Evolutionary conservation across 1,140 invertebrate genomes (phyloP), one percentile per base, ranked within the genome.

Genomic region (Bilobella aurantiaca): DNA sequence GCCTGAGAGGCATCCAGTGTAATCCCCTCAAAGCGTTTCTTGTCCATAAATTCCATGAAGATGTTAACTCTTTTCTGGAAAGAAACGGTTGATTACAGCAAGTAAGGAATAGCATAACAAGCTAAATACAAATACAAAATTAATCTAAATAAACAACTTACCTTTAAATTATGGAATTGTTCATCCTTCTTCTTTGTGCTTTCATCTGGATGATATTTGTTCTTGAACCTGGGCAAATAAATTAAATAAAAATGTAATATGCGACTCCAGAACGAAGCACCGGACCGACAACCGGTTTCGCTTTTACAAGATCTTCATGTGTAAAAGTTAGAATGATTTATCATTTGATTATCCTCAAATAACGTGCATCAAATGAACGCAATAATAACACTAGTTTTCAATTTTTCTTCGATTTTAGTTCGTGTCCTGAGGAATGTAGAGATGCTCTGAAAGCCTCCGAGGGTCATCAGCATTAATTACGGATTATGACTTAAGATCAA

Each of bases 191-290:
- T 81, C 78, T 91, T 95, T 5, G 89, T 82, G 60, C 89, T 92
- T 74, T 98, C 94, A 79, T 97, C 94, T 2, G 96, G 96, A 80
- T 98, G 95, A 77, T 98, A 99, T 80, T 98, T 98, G 69, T 91
- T 86, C 79, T 96, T 95, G 82, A 99, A 99, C 96, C 96, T 65
- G n/a, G 58, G 23, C 49, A 56, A 34, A n/a, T 18, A 57, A 47
- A 57, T 3, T 57, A 28, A 28, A 29, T n/a, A 30, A 63, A 27
- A 27, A 2, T 63, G 16, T 42, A 42, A 42, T 42, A 42, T 42
- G 18, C 18, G 8, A 12, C 18, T 42, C 18, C 8, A 42, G 8
- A 42, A 42, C 8, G 8, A 42, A 12, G 34, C 18, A 12, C 34
- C 8, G 8, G 8, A 12, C 34, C 8, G 18, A 42, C 18, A 42